Evolutionary conservation across 2,888 invertebrate species (phyloP), one percentile per base, ranked within the genome.

Genomic region (Drosophila conformis): DNA sequence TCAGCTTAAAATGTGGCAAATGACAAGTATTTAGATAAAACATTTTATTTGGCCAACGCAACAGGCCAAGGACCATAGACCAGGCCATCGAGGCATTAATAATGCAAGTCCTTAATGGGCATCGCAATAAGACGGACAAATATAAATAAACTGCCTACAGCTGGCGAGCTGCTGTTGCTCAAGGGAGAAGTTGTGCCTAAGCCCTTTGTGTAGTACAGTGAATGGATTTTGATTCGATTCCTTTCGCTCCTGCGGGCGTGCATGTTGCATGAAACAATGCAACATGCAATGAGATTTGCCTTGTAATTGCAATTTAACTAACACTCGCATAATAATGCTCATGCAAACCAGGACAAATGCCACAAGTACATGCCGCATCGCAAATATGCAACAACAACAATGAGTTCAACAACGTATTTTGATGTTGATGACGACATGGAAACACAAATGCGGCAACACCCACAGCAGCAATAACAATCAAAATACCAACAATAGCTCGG

Each of bases 271-370:
- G 71, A 60, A 57, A 72, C 62, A 64, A 63, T 71, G 64, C 58
- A 18, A 57, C 58, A 72, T 62, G 57, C 72, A 73, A 78, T 87
- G 78, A 70, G 87, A 76, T 84, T 89, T 89, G 76, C 62, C 62
- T 73, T 72, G 89, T 87, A 87, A 86, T 89, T 83, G 86, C 80
- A 89, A 85, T 85, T 85, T 85, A 87, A 89, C 83, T 70, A 78
- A 85, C 85, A 87, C 89, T 82, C 62, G 83, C 85, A 87, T 79
- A 87, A 84, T 82, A 79, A 73, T 84, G 79, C 76, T 61, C 62
- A 78, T 64, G 70, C 63, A 51, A 75, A 31, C 33, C 35, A 66
- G 57, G 65, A 64, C 71, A 73, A 49, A 69, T 73, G 68, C 78
- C 81, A 57, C 78, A 78, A 72, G 76, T 54, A 77, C 65, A 57